Percentiles rank a stretch among this genome's conserved stretches.
Conservation (phyloP, 2,888 invertebrate species). For the Eilema sororculum region DNA sequence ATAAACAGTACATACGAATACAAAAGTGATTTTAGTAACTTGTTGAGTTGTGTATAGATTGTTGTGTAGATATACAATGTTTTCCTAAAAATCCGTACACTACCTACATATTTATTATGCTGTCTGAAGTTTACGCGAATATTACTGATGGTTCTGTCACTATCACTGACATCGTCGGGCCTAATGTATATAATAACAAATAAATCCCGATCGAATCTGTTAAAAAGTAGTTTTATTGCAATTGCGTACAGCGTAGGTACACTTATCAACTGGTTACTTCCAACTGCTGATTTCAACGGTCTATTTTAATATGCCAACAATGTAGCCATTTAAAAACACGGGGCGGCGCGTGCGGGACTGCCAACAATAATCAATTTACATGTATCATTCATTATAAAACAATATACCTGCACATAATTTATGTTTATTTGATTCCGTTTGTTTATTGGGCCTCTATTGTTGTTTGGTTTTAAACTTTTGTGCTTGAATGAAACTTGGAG, state of each 20-base stretch:
- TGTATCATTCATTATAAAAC: slow-evolving; percentile 2
- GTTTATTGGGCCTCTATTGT: slow-evolving; percentile 2
- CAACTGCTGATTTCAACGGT: not conserved
- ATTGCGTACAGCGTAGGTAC: too few species aligned
- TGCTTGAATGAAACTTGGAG: not conserved
- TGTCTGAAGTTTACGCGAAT: too few species aligned
- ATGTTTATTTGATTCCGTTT: slow-evolving; percentile 8
- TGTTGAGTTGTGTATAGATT: too few species aligned
- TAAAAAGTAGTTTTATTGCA: too few species aligned
- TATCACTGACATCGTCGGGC: too few species aligned
- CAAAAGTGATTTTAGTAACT: slow-evolving; percentile 23
- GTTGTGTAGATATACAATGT: not conserved
- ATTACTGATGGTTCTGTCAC: too few species aligned
- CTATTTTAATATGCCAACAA: slow-evolving; percentile 9
- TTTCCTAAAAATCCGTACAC: not conserved
- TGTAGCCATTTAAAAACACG: not conserved
- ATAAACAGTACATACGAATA: slow-evolving; percentile 34
- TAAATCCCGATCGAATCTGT: too few species aligned
- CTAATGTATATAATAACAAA: too few species aligned
- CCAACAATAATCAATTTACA: not conserved
- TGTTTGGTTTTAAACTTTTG: not conserved
- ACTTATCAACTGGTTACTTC: not conserved
- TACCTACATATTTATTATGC: too few species aligned
- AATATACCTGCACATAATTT: not conserved
- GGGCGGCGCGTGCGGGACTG: slow-evolving; percentile 1